Percentiles rank a stretch among this genome's conserved stretches.
Evolutionary conservation across 2,113 vertebrate species (phyloP).

Genomic region (Riparia riparia): DNA sequence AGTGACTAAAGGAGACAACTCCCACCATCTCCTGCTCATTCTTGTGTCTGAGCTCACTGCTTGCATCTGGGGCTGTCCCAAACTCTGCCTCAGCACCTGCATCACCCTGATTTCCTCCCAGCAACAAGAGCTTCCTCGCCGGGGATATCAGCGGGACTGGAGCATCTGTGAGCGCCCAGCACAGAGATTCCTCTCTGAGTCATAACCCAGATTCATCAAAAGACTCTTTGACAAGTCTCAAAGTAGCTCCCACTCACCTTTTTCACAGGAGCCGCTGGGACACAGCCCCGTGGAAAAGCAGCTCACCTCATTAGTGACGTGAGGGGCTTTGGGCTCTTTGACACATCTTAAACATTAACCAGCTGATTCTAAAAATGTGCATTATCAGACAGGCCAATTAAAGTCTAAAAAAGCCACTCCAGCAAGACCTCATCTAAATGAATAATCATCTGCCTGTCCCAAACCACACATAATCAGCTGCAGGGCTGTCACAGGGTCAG

Average conservation of each 20-base stretch:
- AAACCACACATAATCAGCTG: background rate
- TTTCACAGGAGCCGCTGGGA: background rate
- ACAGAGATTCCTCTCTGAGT: slow-evolving; percentile 21
- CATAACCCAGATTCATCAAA: slow-evolving; percentile 22
- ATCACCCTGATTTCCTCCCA: background rate
- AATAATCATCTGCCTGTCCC: background rate
- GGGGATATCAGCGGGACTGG: background rate
- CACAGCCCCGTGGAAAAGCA: background rate
- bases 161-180: background rate
- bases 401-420: background rate
- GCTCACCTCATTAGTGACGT: background rate
- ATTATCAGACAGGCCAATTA: background rate
- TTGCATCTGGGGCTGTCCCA: background rate
- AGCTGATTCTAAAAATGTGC: background rate
- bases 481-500: rapidly evolving
- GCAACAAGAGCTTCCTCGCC: background rate
- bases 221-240: background rate
- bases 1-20: background rate
- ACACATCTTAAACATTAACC: background rate
- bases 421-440: background rate
- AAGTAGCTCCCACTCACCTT: background rate
- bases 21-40: rapidly evolving
- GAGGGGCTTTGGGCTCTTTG: background rate
- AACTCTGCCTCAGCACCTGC: background rate
- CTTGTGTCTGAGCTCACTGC: background rate